Conservation (phyloP, 2,888 invertebrate species). For the Oxyscelio sp. region DNA sequence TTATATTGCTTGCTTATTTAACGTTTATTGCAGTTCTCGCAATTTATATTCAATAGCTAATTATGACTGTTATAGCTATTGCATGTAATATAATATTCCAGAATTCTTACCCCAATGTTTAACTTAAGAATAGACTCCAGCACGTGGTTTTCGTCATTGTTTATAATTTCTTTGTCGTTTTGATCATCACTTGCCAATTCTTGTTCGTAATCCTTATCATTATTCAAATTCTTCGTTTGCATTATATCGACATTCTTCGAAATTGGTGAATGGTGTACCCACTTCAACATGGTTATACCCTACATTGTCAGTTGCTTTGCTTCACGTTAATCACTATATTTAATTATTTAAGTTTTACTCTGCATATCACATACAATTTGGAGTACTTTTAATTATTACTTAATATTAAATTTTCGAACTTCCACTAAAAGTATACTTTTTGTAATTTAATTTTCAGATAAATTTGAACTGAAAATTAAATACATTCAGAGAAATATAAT, state of each 20-base stretch:
- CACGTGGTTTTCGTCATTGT: conserved; percentile 1
- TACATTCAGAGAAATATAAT: no score
- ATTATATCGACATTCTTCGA: conserved; percentile 80
- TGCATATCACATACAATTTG: neutral
- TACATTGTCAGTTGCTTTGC: conserved; percentile 59
- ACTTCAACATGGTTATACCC: conserved; percentile 85
- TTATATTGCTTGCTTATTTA: no score
- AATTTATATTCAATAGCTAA: no score
- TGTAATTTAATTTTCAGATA: no score
- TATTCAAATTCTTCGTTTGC: conserved; percentile 34
- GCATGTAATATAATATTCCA: no score
- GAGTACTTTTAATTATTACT: neutral
- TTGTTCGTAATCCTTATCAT: conserved; percentile 29
- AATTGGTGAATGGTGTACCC: conserved; percentile 85
- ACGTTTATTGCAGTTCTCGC: no score
- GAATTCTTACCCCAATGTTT: conserved; percentile 81
- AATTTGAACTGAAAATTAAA: no score
- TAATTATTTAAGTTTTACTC: neutral
- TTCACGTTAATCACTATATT: neutral
- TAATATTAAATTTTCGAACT: neutral
- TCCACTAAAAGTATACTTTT: no score
- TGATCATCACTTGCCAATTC: neutral
- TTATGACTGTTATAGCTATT: no score
- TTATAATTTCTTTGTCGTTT: conserved; percentile 1
- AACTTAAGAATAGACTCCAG: conserved; percentile 78